Evolutionary conservation across 2,113 vertebrate species (phyloP).

Genomic region (Pavo muticus): DNA sequence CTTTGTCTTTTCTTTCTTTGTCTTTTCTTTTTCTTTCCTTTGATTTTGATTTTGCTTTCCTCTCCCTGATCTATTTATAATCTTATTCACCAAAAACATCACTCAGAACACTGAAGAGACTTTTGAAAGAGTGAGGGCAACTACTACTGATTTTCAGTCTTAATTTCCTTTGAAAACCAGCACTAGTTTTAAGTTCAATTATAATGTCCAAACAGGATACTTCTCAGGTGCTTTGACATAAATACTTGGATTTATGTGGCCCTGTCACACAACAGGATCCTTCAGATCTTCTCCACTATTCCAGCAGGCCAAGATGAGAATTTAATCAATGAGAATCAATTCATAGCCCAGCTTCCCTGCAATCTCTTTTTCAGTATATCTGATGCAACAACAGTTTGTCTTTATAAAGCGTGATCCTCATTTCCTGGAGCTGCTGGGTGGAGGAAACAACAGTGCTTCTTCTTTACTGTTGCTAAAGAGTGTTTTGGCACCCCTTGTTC

Average conservation of each 20-base stretch:
- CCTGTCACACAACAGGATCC: conserved; percentile 39
- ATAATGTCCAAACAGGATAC: neutral
- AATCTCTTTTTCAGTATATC: conserved; percentile 49
- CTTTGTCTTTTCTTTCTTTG: neutral
- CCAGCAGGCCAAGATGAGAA: conserved; percentile 16
- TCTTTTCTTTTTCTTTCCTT: neutral
- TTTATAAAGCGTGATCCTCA: neutral
- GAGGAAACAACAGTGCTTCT: neutral
- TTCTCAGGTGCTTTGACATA: conserved; percentile 5
- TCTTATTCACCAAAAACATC: neutral
- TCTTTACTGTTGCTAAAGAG: neutral
- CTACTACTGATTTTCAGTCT: neutral
- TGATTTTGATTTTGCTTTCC: neutral
- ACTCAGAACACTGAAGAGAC: neutral
- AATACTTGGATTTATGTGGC: conserved; percentile 54
- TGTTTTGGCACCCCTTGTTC: neutral
- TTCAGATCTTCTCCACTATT: conserved; percentile 35
- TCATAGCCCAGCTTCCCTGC: conserved; percentile 30
- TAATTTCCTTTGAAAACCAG: conserved; percentile 3
- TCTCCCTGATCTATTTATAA: neutral
- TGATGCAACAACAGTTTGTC: conserved; percentile 9
- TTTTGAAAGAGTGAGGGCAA: neutral
- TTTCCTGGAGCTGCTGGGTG: neutral
- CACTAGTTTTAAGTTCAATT: neutral
- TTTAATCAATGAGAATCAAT: conserved; percentile 60